Conservation (phyloP, 2,113 vertebrate genomes). For the Mystacornis crossleyi region DNA sequence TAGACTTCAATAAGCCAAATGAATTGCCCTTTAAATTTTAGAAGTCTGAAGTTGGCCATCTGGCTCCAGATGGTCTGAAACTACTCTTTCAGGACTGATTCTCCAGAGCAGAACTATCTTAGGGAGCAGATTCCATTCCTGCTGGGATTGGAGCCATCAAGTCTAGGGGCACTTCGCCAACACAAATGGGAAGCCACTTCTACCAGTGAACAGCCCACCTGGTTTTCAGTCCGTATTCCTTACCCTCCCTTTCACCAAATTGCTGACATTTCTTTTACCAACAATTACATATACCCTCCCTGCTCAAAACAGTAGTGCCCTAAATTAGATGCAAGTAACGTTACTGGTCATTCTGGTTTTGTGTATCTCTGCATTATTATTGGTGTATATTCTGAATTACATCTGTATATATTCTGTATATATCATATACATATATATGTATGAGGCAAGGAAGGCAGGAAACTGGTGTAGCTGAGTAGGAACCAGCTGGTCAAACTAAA, state of each 20-base stretch:
- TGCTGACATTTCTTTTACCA: neutral
- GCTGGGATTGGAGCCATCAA: conserved; percentile 51
- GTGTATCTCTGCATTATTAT: neutral
- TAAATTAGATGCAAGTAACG: neutral
- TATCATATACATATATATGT: neutral
- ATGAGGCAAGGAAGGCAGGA: neutral
- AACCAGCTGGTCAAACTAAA: neutral
- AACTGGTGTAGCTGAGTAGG: neutral
- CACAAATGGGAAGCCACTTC: conserved; percentile 20
- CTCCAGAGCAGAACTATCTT: conserved; percentile 35
- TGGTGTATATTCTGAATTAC: neutral
- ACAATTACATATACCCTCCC: neutral
- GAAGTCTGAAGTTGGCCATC: conserved; percentile 60
- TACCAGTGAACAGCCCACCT: neutral
- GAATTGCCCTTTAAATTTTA: conserved; percentile 45
- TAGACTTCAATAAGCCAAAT: neutral
- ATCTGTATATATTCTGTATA: neutral
- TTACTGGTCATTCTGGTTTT: neutral
- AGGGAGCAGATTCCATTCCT: conserved; percentile 40
- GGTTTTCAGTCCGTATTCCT: neutral
- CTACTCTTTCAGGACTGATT: conserved; percentile 42
- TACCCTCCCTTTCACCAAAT: neutral
- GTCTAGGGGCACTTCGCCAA: conserved; percentile 26
- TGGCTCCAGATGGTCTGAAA: conserved; percentile 65
- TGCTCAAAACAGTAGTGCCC: neutral